These are phyloP conservation scores for Poeciliopsis prolifica DNA, from an alignment of 2,113 vertebrate species.

Conservation along the genomic window DNA sequence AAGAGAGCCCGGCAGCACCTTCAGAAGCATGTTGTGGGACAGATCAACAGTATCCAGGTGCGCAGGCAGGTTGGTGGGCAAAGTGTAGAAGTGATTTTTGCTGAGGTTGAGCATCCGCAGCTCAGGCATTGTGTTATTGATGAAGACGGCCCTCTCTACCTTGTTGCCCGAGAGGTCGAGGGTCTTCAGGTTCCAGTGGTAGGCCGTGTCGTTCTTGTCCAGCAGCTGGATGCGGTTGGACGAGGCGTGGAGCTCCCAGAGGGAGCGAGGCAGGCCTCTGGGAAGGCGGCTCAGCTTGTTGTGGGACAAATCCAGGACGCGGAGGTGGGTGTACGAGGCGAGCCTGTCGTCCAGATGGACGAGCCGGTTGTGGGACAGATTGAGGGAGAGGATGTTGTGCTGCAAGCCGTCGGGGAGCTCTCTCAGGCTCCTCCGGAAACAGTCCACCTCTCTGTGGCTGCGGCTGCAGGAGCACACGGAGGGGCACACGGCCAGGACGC, in stretches of 20 bases:
- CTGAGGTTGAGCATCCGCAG: constrained; percentile 91
- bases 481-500: constrained; percentile 84
- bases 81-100: constrained; percentile 93
- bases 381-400: constrained; percentile 89
- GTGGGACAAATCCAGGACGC: constrained; percentile 90
- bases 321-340: constrained; percentile 87
- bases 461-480: constrained; percentile 86
- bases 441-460: constrained; percentile 91
- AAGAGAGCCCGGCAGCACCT: constrained; percentile 89
- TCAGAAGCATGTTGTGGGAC: constrained; percentile 89
- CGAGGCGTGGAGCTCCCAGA: constrained; percentile 90
- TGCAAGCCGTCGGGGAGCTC: constrained; percentile 87
- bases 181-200: constrained; percentile 92
- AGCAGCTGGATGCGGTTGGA: constrained; percentile 89
- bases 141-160: constrained; percentile 91
- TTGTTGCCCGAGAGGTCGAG: constrained; percentile 91
- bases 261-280: constrained; percentile 86
- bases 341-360: constrained; percentile 86
- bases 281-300: constrained; percentile 88
- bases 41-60: constrained; percentile 87
- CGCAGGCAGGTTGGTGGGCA: constrained; percentile 94
- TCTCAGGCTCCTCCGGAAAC: constrained; percentile 88
- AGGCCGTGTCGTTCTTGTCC: constrained; percentile 93
- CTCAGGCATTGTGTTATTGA: constrained; percentile 92
- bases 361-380: constrained; percentile 91